Conservation (phyloP, 2,888 invertebrate genomes). For the Perdita meconis region DNA sequence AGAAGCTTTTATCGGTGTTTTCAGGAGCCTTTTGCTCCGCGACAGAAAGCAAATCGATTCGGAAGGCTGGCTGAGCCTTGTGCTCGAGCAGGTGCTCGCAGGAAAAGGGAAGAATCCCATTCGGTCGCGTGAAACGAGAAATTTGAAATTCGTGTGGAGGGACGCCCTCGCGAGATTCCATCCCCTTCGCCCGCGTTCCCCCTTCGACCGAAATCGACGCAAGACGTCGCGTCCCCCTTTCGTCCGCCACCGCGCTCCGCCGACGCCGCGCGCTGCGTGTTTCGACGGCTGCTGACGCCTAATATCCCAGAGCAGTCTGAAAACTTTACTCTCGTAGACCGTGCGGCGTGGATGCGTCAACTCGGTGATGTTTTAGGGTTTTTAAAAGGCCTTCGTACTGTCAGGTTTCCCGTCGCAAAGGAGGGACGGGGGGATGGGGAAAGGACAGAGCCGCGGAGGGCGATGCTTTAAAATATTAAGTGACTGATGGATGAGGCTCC, state of each 20-base stretch:
- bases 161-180: constrained; percentile 63
- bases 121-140: constrained; percentile 70
- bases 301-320: constrained; percentile 77
- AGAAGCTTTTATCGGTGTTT: constrained; percentile 53
- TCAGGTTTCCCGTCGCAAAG: constrained; percentile 47
- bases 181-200: constrained; percentile 3
- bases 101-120: constrained; percentile 67
- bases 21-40: constrained; percentile 42
- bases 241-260: background rate
- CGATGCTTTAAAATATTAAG: constrained; percentile 82
- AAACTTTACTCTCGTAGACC: constrained; percentile 77
- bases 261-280: constrained; percentile 7
- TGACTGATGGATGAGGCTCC: constrained; percentile 83
- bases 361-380: constrained; percentile 78
- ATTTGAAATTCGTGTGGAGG: constrained; percentile 68
- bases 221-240: constrained; percentile 50
- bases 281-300: constrained; percentile 40
- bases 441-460: constrained; percentile 65
- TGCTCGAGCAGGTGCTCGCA: constrained; percentile 60
- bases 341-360: constrained; percentile 71
- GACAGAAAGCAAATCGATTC: constrained; percentile 67
- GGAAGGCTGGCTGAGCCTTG: constrained; percentile 47
- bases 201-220: constrained; percentile 56
- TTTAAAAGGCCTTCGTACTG: constrained; percentile 75
- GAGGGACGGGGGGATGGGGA: constrained; percentile 36